Evolutionary conservation across 2,797 vertebrate genomes (phyloP).

Genomic region (Pelochelys cantorii): DNA sequence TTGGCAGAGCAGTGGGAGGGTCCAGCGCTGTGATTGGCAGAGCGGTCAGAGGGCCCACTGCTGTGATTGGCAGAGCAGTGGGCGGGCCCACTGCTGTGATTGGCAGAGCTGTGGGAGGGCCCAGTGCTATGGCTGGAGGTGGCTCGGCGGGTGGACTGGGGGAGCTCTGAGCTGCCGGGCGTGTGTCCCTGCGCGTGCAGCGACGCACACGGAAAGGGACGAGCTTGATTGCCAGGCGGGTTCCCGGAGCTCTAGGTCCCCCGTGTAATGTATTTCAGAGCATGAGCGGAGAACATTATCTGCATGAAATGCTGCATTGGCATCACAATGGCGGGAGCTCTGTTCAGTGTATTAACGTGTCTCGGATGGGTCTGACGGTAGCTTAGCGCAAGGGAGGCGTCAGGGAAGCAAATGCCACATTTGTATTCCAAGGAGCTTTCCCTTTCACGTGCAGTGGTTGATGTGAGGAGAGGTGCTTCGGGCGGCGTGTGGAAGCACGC

Average conservation of each 20-base stretch:
- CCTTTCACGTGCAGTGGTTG: constrained; percentile 68
- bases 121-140: background rate
- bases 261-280: constrained; percentile 51
- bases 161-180: background rate
- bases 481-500: constrained; percentile 59
- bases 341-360: constrained; percentile 62
- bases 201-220: background rate
- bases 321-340: constrained; percentile 72
- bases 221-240: background rate
- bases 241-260: constrained; percentile 38
- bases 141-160: background rate
- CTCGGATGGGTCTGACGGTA: constrained; percentile 73
- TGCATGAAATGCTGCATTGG: constrained; percentile 73
- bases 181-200: background rate
- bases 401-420: constrained; percentile 73
- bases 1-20: too few relatives aligned
- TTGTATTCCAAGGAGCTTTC: constrained; percentile 70
- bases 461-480: constrained; percentile 73
- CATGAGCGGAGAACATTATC: constrained; percentile 55
- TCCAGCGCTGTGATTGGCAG: too few relatives aligned
- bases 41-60: too few relatives aligned
- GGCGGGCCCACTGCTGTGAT: too few relatives aligned
- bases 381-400: constrained; percentile 61
- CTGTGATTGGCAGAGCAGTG: background rate
- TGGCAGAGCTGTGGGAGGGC: background rate